phyloP scores from a whole-genome alignment of 2,797 vertebrate genomes.

The Sarcophilus harrisii region DNA sequence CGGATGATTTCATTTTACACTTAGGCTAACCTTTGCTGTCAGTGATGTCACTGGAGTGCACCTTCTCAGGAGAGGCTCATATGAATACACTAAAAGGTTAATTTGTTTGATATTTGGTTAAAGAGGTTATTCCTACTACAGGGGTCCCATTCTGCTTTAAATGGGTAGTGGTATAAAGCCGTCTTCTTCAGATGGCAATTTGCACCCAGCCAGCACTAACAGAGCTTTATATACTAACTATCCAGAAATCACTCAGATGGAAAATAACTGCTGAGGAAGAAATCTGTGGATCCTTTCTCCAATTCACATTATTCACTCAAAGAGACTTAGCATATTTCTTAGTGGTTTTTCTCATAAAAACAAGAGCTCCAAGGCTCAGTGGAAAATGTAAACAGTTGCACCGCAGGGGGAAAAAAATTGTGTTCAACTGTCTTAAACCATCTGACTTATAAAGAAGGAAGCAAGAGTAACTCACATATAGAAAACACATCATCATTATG shows the following conservation, averaged over 20 bases:
- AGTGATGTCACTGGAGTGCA: constrained; percentile 80
- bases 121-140: constrained; percentile 52
- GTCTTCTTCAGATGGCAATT: constrained; percentile 67
- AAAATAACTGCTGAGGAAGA: constrained; percentile 65
- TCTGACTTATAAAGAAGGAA: constrained; percentile 11
- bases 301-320: constrained; percentile 72
- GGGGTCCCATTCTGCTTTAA: constrained; percentile 61
- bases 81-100: constrained; percentile 79
- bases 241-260: constrained; percentile 63
- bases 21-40: constrained; percentile 80
- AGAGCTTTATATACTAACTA: constrained; percentile 48
- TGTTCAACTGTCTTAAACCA: constrained; percentile 35
- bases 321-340: constrained; percentile 56
- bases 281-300: constrained; percentile 64
- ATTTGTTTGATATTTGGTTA: constrained; percentile 76
- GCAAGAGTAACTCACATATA: background rate
- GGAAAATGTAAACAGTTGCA: constrained; percentile 59
- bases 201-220: constrained; percentile 68
- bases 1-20: constrained; percentile 83
- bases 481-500: constrained; percentile 38
- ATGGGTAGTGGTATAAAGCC: constrained; percentile 56
- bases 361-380: constrained; percentile 48
- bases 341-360: constrained; percentile 57
- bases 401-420: constrained; percentile 43
- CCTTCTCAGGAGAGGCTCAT: constrained; percentile 75